These are phyloP conservation scores for Autographa pulchrina DNA, from an alignment of 2,888 invertebrate genomes.

Conservation along the genomic window DNA sequence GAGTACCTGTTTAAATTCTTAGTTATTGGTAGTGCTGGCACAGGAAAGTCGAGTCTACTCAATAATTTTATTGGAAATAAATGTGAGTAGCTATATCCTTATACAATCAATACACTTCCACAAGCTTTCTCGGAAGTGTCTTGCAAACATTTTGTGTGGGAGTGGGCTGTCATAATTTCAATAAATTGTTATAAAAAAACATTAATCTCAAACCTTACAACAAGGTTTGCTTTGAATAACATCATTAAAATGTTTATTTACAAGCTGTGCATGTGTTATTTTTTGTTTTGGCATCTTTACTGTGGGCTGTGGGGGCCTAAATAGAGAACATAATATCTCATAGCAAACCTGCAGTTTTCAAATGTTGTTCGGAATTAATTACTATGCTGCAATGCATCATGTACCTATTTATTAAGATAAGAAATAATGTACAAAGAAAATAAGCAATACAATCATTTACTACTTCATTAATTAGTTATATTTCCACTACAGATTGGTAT, in stretches of 20 bases:
- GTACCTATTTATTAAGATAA: background rate
- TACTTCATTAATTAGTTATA: background rate
- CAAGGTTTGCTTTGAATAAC: background rate
- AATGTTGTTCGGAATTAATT: background rate
- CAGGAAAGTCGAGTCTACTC: slow-evolving; percentile 95
- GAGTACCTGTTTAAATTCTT: slow-evolving; percentile 96
- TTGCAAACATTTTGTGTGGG: background rate
- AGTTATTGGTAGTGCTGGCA: slow-evolving; percentile 95
- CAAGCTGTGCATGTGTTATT: background rate
- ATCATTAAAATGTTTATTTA: background rate
- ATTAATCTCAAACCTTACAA: too few species aligned
- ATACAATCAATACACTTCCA: background rate
- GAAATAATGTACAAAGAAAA: background rate
- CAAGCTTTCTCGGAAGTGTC: slow-evolving; percentile 1
- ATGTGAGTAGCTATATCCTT: slow-evolving; percentile 89
- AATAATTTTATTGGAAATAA: slow-evolving; percentile 96
- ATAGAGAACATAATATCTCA: background rate
- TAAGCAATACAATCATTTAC: background rate
- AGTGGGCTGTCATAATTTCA: background rate
- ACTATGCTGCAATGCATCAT: background rate
- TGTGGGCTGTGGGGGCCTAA: background rate
- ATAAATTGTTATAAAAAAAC: background rate
- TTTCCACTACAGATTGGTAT: background rate
- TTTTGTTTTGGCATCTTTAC: too few species aligned
- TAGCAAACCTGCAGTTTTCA: background rate